phyloP scores from a whole-genome alignment of 2,797 vertebrate species.

The Acipenser transmontanus region DNA sequence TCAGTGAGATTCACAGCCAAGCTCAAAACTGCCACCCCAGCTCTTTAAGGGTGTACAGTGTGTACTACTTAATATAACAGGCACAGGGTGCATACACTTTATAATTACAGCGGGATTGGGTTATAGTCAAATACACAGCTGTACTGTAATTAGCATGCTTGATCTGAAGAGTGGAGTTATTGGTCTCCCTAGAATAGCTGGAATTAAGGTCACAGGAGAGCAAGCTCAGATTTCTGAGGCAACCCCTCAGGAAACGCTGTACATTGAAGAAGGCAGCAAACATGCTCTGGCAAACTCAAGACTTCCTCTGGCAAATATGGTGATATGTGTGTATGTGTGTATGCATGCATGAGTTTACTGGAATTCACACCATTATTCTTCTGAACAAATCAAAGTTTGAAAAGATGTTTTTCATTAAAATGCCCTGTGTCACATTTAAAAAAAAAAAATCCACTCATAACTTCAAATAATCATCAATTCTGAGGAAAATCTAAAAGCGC shows the following conservation, averaged over 20 bases:
- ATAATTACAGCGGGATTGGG: conserved; percentile 18
- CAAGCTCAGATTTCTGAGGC: conserved; percentile 11
- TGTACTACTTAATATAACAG: too few species aligned
- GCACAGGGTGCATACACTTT: conserved; percentile 17
- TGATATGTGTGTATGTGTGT: conserved; percentile 8
- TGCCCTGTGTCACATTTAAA: too few species aligned
- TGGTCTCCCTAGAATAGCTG: conserved; percentile 21
- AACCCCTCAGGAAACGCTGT: conserved; percentile 9
- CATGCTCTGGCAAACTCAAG: conserved; percentile 22
- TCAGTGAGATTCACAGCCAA: too few species aligned
- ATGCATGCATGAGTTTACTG: conserved; percentile 11
- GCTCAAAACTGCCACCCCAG: too few species aligned
- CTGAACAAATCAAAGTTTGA: too few species aligned
- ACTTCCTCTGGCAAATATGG: conserved; percentile 15
- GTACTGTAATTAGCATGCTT: conserved; percentile 3
- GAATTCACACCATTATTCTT: too few species aligned
- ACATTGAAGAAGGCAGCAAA: conserved; percentile 6
- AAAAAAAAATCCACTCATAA: too few species aligned
- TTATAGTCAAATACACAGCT: conserved; percentile 22
- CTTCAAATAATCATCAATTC: too few species aligned
- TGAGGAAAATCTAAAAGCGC: too few species aligned
- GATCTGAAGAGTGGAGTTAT: conserved; percentile 24
- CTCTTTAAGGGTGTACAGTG: too few species aligned
- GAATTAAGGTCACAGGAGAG: conserved; percentile 30
- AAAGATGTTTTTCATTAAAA: too few species aligned